These are phyloP conservation scores for Parapristionchus giblindavisi DNA, from an alignment of 2,888 invertebrate genomes.

Conservation along the genomic window DNA sequence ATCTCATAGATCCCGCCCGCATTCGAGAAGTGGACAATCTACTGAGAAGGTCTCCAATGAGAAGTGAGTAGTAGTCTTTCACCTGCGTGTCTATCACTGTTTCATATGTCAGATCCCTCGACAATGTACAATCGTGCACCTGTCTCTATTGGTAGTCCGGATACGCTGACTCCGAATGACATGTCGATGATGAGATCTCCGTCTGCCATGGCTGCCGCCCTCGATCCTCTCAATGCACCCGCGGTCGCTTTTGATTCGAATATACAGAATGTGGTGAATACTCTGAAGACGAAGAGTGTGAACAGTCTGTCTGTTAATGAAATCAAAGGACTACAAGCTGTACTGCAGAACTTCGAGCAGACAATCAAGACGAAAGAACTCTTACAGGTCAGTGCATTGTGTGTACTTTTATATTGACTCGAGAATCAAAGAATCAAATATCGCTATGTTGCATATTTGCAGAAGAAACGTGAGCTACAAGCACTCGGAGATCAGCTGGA, in stretches of 20 bases:
- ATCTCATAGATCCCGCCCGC: constrained; percentile 49
- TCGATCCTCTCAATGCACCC: constrained; percentile 26
- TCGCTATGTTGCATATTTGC: not conserved
- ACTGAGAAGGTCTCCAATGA: constrained; percentile 52
- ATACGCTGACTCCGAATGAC: constrained; percentile 14
- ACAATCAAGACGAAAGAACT: constrained; percentile 57
- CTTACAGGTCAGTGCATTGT: constrained; percentile 38
- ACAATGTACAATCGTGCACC: not conserved
- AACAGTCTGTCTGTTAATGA: constrained; percentile 40
- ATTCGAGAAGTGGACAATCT: constrained; percentile 49
- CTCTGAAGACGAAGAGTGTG: constrained; percentile 36
- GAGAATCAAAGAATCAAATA: no score
- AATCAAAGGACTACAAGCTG: constrained; percentile 51
- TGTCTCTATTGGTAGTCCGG: constrained; percentile 27
- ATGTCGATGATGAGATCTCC: not conserved
- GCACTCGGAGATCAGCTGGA: constrained; percentile 53
- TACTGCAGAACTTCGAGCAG: constrained; percentile 54
- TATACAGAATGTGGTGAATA: constrained; percentile 32
- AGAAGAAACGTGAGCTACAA: constrained; percentile 41
- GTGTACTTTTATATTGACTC: no score
- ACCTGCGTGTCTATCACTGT: not conserved
- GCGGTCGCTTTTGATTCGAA: constrained; percentile 24
- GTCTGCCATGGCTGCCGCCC: constrained; percentile 15
- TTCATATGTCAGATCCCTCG: not conserved
- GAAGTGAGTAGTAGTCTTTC: constrained; percentile 37